Percentiles rank a stretch among this genome's conserved stretches.
phyloP scores from a whole-genome alignment of 2,113 vertebrate genomes.

The Muscicapa adusta region DNA sequence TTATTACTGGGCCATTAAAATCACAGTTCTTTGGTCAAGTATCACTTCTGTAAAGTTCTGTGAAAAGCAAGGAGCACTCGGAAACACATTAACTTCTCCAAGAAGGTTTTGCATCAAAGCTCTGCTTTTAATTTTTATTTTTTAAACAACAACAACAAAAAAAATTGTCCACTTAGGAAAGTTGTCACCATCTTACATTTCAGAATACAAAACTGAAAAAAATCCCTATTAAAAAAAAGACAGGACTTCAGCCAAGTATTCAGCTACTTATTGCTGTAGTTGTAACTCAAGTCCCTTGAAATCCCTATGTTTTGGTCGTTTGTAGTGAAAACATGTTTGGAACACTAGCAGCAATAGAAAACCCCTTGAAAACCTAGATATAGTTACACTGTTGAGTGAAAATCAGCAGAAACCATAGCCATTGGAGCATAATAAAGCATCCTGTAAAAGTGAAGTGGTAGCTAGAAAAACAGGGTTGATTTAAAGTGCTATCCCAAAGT shows the following conservation, averaged over 20 bases:
- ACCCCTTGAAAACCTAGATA: conserved; percentile 48
- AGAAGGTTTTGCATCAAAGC: conserved; percentile 35
- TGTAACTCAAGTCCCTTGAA: conserved; percentile 50
- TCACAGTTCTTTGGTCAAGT: not conserved
- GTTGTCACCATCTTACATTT: conserved; percentile 39
- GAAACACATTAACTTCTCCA: not conserved
- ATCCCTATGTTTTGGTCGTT: conserved; percentile 3
- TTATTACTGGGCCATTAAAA: not conserved
- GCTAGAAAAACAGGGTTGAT: conserved; percentile 42
- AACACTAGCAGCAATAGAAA: conserved; percentile 63
- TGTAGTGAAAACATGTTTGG: conserved; percentile 27
- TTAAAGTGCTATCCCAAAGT: conserved; percentile 55
- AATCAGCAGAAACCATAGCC: conserved; percentile 32
- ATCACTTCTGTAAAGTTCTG: not conserved
- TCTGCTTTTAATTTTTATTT: conserved; percentile 63
- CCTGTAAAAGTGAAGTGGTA: conserved; percentile 38
- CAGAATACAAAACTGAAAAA: conserved; percentile 67
- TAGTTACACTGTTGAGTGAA: conserved; percentile 19
- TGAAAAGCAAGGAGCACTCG: not conserved
- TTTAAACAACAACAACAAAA: conserved; percentile 19
- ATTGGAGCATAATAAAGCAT: conserved; percentile 24
- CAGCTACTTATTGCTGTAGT: conserved; percentile 63
- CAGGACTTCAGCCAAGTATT: conserved; percentile 57
- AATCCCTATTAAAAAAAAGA: conserved; percentile 44
- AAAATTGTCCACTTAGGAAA: conserved; percentile 44